Evolutionary conservation across 2,888 invertebrate species (phyloP), one percentile per base, ranked within the genome.

Genomic region (Malthinus flaveolus): DNA sequence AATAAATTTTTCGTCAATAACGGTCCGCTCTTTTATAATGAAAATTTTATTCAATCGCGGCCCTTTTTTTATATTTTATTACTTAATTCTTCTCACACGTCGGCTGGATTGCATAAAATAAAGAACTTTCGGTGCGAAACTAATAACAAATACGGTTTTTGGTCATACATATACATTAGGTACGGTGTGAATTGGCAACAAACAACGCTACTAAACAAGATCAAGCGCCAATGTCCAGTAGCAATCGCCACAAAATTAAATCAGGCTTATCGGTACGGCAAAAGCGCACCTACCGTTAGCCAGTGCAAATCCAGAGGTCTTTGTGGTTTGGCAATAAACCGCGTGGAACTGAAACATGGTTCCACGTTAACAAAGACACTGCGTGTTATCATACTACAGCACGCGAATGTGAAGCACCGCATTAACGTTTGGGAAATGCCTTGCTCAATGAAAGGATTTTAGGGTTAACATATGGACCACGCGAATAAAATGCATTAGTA

Each of bases 231-330:
- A 68, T 66, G 73, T 73, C 73, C 71, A 66, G 67, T 69, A 54
- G 68, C 67, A 69, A 73, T 72, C 68, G 72, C 73, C 73, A 69
- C 74, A 72, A 74, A 74, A 74, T 74, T 74, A 74, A 74, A 74
- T 74, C 74, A 72, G 71, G 74, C 73, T 74, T 74, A 74, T 74
- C 74, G 71, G 69, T 66, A 65, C 64, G 61, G 65, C 66, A 62
- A 64, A 65, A 68, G 67, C 68, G 65, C 68, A 67, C 69, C 70
- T 66, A 59, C 64, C 63, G 53, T 60, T 55, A 55, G 48, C 54
- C 63, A 49, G 69, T 64, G 66, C 69, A 71, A 69, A 72, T 70
- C 71, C 71, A 46, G 62, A 57, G 63, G 66, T 66, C 68, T 68
- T 70, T 73, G 71, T 65, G 72, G 71, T 56, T 66, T 67, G 68